Percentiles rank a stretch among this genome's conserved stretches.
Evolutionary conservation across 2,113 vertebrate species (phyloP).

Genomic region (Romanogobio albipinnatus): DNA sequence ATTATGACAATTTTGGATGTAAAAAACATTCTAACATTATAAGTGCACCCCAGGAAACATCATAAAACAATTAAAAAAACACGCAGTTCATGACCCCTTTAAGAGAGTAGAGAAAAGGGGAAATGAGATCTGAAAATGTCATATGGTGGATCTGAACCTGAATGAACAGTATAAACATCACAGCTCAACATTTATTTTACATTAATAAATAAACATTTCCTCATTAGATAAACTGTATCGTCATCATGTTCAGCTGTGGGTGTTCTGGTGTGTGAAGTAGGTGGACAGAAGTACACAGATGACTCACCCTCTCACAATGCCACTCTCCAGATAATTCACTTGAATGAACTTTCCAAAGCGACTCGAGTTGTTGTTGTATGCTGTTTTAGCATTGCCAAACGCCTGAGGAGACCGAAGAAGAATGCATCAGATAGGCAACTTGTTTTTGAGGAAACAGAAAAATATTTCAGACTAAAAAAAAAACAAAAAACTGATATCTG

Average conservation of each 20-base stretch:
- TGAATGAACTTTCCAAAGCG: slow-evolving; percentile 98
- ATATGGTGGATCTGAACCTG: background rate
- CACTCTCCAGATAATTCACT: slow-evolving; percentile 93
- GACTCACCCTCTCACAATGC: slow-evolving; percentile 91
- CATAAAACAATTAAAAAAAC: too few relatives aligned
- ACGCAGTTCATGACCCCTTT: too few relatives aligned
- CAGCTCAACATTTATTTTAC: too few relatives aligned
- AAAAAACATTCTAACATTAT: too few relatives aligned
- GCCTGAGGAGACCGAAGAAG: slow-evolving; percentile 74
- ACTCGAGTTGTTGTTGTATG: slow-evolving; percentile 95
- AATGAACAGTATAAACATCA: background rate
- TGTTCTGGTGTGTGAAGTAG: background rate
- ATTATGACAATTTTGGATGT: too few relatives aligned
- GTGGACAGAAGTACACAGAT: background rate
- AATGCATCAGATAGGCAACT: slow-evolving; percentile 28
- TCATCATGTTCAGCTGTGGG: background rate
- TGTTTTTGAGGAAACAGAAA: background rate
- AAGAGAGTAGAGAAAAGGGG: background rate
- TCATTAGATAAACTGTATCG: background rate
- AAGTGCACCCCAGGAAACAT: too few relatives aligned
- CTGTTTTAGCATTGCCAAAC: slow-evolving; percentile 93
- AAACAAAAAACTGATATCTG: background rate
- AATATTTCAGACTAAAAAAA: background rate
- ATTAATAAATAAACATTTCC: background rate
- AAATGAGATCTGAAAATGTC: background rate